These are phyloP conservation scores for Aphelenchoides bicaudatus DNA, from an alignment of 2,888 invertebrate species.

Conservation along the genomic window DNA sequence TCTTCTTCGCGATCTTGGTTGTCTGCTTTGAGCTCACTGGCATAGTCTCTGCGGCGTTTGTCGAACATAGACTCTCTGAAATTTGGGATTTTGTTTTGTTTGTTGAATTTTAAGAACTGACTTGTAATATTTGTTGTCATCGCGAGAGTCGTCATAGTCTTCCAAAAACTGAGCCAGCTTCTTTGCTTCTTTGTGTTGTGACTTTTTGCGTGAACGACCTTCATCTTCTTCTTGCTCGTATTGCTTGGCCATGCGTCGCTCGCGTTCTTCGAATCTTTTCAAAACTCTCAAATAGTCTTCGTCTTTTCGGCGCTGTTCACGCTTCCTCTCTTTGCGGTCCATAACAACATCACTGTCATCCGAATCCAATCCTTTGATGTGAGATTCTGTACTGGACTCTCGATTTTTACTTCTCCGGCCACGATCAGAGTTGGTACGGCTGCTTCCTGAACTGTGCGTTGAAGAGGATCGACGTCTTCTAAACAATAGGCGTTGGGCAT, in stretches of 20 bases:
- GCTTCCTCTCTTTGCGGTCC: conserved; percentile 17
- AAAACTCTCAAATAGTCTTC: conserved; percentile 46
- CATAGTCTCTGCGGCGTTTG: conserved; percentile 82
- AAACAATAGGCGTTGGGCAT: too few relatives aligned
- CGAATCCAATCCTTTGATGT: conserved; percentile 27
- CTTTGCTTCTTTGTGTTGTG: conserved; percentile 74
- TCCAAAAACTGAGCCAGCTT: conserved; percentile 93
- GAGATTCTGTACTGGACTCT: not conserved
- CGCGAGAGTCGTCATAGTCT: conserved; percentile 96
- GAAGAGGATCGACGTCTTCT: too few relatives aligned
- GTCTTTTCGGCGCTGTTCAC: conserved; percentile 36
- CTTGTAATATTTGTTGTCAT: conserved; percentile 91
- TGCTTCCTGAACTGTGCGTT: too few relatives aligned
- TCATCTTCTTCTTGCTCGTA: conserved; percentile 69
- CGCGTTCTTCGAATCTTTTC: conserved; percentile 78
- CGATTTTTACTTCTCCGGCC: too few relatives aligned
- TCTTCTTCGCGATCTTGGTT: conserved; percentile 82
- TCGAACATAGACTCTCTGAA: conserved; percentile 78
- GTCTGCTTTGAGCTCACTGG: conserved; percentile 87
- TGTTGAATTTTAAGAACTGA: conserved; percentile 21
- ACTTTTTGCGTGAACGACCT: conserved; percentile 60
- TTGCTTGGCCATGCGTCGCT: conserved; percentile 80
- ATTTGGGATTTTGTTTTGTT: conserved; percentile 4
- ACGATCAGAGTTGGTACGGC: too few relatives aligned
- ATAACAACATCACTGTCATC: conserved; percentile 43